These are phyloP conservation scores for Spermophilus dauricus DNA, from an alignment of 2,113 vertebrate species.

Conservation along the genomic window DNA sequence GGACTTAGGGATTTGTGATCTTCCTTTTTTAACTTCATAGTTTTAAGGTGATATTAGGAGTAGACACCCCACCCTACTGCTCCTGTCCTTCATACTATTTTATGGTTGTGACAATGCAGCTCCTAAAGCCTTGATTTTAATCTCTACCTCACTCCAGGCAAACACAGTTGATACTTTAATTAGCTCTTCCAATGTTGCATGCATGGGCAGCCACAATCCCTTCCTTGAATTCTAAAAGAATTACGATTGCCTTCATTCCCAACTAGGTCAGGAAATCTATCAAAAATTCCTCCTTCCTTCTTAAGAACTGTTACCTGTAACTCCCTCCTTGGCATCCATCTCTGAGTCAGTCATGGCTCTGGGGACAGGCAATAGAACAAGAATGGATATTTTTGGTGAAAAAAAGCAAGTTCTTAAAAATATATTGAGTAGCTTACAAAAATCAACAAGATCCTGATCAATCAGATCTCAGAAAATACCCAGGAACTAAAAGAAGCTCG, in stretches of 20 bases:
- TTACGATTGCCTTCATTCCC: neutral
- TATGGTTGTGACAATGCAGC: neutral
- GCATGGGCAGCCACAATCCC: neutral
- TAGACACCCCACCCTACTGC: neutral
- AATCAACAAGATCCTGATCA: neutral
- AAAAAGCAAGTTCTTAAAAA: neutral
- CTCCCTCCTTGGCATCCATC: neutral
- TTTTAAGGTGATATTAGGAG: neutral
- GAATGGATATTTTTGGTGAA: neutral
- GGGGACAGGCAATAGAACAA: neutral
- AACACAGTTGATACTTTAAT: slow-evolving; percentile 26
- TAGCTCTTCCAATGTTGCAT: neutral
- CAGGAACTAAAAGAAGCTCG: neutral
- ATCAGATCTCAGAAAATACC: neutral
- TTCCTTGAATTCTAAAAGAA: slow-evolving; percentile 46
- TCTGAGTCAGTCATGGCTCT: neutral
- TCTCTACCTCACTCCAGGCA: neutral
- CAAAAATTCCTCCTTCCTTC: neutral
- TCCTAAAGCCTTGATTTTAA: neutral
- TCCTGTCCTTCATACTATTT: neutral
- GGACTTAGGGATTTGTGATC: neutral
- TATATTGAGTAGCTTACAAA: neutral
- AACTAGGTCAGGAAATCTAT: neutral
- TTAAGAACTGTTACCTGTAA: neutral
- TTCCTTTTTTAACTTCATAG: neutral